A percentile compares a stretch with the other conserved stretches of the same genome.
Conservation (phyloP, 2,797 vertebrate species). For the Triplophysa yarkandensis region DNA sequence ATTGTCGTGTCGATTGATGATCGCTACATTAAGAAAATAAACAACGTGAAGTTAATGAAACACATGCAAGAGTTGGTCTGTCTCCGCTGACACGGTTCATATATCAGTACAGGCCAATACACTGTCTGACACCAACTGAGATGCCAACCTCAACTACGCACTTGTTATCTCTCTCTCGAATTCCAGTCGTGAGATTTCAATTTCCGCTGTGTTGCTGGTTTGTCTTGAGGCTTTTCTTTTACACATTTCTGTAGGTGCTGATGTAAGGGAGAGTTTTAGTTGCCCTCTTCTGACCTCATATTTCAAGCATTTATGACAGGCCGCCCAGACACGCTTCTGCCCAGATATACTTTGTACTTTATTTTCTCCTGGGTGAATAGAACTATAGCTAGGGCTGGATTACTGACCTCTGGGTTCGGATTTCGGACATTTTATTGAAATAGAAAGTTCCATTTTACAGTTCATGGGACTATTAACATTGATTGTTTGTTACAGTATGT, state of each 20-base stretch:
- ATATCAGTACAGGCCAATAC: background rate
- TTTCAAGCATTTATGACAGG: conserved; percentile 6
- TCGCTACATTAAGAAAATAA: background rate
- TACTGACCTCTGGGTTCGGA: background rate
- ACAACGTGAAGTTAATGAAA: conserved; percentile 6
- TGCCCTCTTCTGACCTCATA: background rate
- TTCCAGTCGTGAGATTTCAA: background rate
- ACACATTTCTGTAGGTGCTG: background rate
- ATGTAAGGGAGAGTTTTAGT: background rate
- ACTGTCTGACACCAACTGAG: conserved; percentile 2
- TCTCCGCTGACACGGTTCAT: background rate
- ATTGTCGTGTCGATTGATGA: background rate
- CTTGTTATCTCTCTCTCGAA: conserved; percentile 25
- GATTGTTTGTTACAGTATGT: background rate
- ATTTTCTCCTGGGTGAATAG: background rate
- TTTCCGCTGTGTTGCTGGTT: conserved; percentile 13
- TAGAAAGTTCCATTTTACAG: background rate
- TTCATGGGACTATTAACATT: background rate
- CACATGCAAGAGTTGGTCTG: background rate
- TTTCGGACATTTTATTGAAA: background rate
- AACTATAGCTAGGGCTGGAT: background rate
- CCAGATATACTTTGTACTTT: background rate
- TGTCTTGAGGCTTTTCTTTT: background rate
- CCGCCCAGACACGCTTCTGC: background rate
- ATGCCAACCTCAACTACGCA: background rate